Conservation (phyloP, 2,113 vertebrate species). For the Junco hyemalis region DNA sequence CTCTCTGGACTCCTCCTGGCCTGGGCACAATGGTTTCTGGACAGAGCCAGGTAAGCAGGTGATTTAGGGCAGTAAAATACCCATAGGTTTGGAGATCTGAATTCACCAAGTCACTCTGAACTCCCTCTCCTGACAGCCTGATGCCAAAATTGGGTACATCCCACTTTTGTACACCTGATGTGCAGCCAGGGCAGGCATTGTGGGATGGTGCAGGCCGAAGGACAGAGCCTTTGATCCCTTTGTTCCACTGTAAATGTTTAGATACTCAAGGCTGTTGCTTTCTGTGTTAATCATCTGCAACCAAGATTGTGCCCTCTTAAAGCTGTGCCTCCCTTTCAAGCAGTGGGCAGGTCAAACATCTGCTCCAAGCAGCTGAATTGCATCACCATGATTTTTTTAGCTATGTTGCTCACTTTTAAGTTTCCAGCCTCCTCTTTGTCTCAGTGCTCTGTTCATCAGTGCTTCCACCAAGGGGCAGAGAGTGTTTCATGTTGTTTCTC, state of each 20-base stretch:
- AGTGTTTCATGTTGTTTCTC: background rate
- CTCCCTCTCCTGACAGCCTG: background rate
- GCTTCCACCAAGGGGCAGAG: background rate
- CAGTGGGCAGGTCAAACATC: conserved; percentile 18
- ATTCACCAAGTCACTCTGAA: background rate
- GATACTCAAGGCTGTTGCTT: background rate
- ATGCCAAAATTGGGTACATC: background rate
- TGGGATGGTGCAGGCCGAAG: background rate
- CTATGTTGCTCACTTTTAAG: background rate
- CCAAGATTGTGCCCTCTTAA: background rate
- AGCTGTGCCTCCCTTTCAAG: background rate
- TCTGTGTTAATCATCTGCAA: background rate
- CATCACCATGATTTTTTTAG: background rate
- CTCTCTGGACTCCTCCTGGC: background rate
- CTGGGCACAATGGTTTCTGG: background rate
- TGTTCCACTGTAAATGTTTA: background rate
- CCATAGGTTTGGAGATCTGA: background rate
- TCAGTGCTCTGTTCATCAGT: background rate
- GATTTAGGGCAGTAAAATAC: background rate
- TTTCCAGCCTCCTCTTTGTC: background rate
- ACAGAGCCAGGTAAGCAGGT: background rate
- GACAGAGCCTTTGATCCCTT: background rate
- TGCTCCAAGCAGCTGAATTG: conserved; percentile 34
- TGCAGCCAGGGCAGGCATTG: fast-evolving
- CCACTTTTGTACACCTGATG: background rate